Percentiles rank a stretch among this genome's conserved stretches.
Conservation (phyloP, 2,113 vertebrate species). For the Apistogramma diplotaenia region DNA sequence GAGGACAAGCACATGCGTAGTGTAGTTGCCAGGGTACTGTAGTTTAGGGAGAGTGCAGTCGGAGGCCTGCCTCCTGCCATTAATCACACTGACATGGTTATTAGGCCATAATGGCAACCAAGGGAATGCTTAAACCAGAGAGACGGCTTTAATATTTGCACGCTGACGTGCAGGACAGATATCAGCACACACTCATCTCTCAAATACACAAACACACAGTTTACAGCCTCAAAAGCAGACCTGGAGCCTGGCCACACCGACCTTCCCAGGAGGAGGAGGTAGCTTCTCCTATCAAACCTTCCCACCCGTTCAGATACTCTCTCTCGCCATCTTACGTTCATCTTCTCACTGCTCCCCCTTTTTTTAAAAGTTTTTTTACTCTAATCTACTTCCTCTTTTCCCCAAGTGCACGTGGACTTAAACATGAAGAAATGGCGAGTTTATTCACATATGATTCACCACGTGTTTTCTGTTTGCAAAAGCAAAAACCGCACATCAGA, state of each 20-base stretch:
- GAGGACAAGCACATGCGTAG: conserved; percentile 22
- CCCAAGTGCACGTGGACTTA: neutral
- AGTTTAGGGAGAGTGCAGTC: conserved; percentile 45
- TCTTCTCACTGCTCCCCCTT: neutral
- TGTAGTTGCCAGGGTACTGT: conserved; percentile 36
- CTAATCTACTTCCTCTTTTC: neutral
- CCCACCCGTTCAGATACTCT: neutral
- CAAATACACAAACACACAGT: neutral
- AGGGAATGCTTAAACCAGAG: conserved; percentile 54
- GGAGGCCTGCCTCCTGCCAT: conserved; percentile 43
- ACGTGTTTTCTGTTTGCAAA: neutral
- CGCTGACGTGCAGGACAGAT: conserved; percentile 36
- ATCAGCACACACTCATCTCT: neutral
- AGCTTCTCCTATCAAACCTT: neutral
- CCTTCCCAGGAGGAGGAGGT: conserved; percentile 35
- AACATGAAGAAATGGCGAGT: no score
- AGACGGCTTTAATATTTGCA: conserved; percentile 48
- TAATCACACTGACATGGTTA: conserved; percentile 70
- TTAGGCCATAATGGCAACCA: conserved; percentile 64
- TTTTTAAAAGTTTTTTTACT: neutral
- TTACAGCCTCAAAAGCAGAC: conserved; percentile 7
- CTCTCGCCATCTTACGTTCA: neutral
- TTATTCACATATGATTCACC: neutral
- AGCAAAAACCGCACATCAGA: neutral
- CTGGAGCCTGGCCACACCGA: conserved; percentile 6